These are phyloP conservation scores for Xylocampa areola DNA, from an alignment of 2,888 invertebrate genomes.

Conservation along the genomic window DNA sequence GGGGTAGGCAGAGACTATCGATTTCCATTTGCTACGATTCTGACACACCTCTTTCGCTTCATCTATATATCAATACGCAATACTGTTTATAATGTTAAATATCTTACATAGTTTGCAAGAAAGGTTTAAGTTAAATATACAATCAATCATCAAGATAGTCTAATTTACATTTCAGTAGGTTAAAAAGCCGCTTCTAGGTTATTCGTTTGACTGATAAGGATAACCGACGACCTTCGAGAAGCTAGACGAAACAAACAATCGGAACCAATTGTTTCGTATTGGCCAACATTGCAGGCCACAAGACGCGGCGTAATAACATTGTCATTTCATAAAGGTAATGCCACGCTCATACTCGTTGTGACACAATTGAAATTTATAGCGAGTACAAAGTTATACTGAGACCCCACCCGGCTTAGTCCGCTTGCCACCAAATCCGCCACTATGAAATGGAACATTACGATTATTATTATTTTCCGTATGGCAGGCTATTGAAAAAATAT, in stretches of 20 bases:
- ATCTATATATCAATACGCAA: too few relatives aligned
- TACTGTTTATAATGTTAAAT: constrained; percentile 3
- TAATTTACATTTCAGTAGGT: constrained; percentile 36
- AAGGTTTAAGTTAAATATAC: constrained; percentile 17
- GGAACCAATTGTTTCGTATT: constrained; percentile 31
- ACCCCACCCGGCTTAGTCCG: too few relatives aligned
- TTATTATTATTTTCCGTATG: too few relatives aligned
- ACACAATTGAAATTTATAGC: too few relatives aligned
- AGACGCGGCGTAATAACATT: constrained; percentile 22
- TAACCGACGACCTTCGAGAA: constrained; percentile 43
- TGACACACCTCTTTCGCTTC: too few relatives aligned
- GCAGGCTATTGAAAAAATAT: too few relatives aligned
- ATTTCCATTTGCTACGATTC: too few relatives aligned
- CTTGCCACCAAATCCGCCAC: too few relatives aligned
- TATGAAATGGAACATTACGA: too few relatives aligned
- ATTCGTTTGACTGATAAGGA: constrained; percentile 52
- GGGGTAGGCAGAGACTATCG: too few relatives aligned
- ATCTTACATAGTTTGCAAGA: constrained; percentile 11
- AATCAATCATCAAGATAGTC: constrained; percentile 51
- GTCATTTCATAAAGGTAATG: constrained; percentile 23
- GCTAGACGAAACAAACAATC: constrained; percentile 43
- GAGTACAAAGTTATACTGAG: too few relatives aligned
- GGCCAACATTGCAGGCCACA: constrained; percentile 15
- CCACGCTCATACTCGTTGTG: constrained; percentile 8
- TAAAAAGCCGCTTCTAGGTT: constrained; percentile 37